Base-by-base conservation (phyloP, 1,140 invertebrate genomes). In the Ostrea edulis region DNA sequence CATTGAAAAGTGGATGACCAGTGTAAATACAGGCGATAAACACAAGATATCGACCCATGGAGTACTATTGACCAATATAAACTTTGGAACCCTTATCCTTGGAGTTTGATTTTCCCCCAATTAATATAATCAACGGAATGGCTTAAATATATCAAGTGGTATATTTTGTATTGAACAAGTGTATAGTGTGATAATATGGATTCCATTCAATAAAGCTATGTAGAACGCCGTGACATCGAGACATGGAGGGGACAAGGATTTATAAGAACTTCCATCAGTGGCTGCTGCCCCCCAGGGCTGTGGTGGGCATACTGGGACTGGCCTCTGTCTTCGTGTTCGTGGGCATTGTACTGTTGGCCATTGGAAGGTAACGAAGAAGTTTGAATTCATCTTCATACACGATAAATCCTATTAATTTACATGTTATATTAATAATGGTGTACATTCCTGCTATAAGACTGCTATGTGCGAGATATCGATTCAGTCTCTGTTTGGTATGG, bases 271-370 rank as follows among this genome's bases (percentile, higher is more conserved):
- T 90, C 84, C 90, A 89, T 54, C 84, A 85, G 51, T 91, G 90
- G 90, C 68, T 91, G 22, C 20, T 91, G 25, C 89, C 89, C 20
- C 12, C 44, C 52, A 55, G 87, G 68, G 86, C 87, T 11, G 82
- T 91, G 82, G 84, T 90, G 83, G 83, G 62, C 52, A 65, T 91
- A 51, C 81, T 91, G 62, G 62, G 81, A 0, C 52, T 87, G 51
- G 53, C 87, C 5, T 25, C 88, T 4, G 84, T 91, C 25, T 89
- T 91, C 17, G 83, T 89, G 25, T 87, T 88, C 25, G 71, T 91
- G 3, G 90, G 90, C 9, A 86, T 91, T 11, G 20, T 91, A 12
- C 62, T 91, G n/a, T 44, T 91, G 82, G 87, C 86, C 52, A 88
- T 91, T 17, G 90, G 90, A 9, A 88, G 90, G 83, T 85, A 58